Percentiles rank a stretch among this genome's conserved stretches.
Conservation (phyloP, 2,888 invertebrate species). For the Cataglyphis altisquamis region DNA sequence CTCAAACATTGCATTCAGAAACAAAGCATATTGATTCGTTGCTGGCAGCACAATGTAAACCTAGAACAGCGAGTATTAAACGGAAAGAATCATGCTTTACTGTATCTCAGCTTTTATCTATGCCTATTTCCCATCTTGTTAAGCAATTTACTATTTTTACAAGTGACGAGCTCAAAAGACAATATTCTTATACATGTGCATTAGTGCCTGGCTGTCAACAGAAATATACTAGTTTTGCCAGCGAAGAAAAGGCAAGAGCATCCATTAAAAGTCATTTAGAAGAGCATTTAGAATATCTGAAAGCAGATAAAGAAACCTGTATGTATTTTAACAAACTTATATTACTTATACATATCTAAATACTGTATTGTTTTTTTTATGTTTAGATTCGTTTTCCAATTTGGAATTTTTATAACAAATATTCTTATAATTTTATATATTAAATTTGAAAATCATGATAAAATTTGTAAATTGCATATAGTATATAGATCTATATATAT, state of each 20-base stretch:
- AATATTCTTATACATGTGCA: conserved; percentile 87
- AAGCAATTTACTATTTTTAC: conserved; percentile 87
- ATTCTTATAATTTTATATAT: background rate
- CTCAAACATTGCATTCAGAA: conserved; percentile 86
- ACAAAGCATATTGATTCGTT: conserved; percentile 75
- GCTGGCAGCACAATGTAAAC: conserved; percentile 66
- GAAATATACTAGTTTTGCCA: conserved; percentile 87
- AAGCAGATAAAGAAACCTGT: conserved; percentile 81
- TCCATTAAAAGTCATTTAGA: conserved; percentile 87
- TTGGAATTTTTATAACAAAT: background rate
- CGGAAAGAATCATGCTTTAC: conserved; percentile 77
- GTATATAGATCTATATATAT: background rate
- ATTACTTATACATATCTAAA: background rate
- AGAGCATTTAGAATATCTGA: conserved; percentile 85
- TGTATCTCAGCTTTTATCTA: conserved; percentile 80
- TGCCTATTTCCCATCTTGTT: conserved; percentile 86
- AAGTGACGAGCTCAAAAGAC: conserved; percentile 87
- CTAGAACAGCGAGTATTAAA: conserved; percentile 70
- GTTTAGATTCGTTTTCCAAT: background rate
- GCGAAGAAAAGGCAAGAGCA: conserved; percentile 87
- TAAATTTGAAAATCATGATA: background rate
- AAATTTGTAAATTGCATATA: background rate
- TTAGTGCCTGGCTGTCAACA: conserved; percentile 87
- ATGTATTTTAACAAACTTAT: conserved; percentile 63
- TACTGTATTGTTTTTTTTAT: conserved; percentile 49